Evolutionary conservation across 2,113 vertebrate genomes (phyloP).

Genomic region (Oncorhynchus kisutch): DNA sequence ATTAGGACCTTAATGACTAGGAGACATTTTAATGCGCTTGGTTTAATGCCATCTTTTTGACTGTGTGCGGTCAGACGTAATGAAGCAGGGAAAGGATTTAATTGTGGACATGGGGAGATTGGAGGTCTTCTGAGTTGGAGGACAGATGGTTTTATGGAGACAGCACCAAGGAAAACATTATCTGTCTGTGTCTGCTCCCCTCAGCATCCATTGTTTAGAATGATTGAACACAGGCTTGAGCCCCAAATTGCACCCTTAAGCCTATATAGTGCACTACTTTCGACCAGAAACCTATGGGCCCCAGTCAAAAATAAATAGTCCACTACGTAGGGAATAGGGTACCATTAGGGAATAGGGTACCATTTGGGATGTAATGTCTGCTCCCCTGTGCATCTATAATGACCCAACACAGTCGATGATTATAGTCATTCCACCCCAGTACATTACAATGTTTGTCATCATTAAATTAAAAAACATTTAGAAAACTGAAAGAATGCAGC

Average conservation of each 20-base stretch:
- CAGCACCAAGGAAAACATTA: conserved; percentile 8
- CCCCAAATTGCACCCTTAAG: no score
- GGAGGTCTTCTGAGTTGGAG: neutral
- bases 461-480: neutral
- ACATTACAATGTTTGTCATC: neutral
- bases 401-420: neutral
- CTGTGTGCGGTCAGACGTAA: conserved; percentile 10
- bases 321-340: no score
- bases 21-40: conserved; percentile 21
- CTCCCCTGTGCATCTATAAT: neutral
- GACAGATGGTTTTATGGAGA: neutral
- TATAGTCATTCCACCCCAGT: neutral
- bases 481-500: neutral
- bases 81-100: conserved; percentile 15
- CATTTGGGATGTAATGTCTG: neutral
- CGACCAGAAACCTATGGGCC: no score
- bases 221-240: no score
- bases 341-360: no score
- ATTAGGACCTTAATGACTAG: conserved; percentile 15
- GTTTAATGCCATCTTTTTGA: conserved; percentile 20
- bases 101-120: neutral
- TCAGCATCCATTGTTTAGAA: no score
- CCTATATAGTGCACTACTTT: no score
- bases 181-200: no score
- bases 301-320: no score